These are phyloP conservation scores for Syndactyla subalaris DNA, from an alignment of 2,797 vertebrate species.

Conservation along the genomic window DNA sequence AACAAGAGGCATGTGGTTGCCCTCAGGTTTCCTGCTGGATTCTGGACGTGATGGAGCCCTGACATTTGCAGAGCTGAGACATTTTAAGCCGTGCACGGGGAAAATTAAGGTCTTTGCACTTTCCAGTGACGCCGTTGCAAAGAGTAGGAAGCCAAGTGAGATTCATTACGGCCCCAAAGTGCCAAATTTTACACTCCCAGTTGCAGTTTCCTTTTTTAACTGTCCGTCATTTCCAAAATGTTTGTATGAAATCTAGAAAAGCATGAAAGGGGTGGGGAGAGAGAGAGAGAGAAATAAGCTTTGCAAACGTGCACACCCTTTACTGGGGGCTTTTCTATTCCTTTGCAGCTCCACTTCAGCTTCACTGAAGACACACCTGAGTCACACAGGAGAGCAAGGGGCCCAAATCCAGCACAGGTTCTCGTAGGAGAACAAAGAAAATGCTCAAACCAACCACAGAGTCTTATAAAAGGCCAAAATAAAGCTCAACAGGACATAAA, in stretches of 20 bases:
- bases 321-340: background rate
- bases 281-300: background rate
- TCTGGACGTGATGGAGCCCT: background rate
- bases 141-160: background rate
- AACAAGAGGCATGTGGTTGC: background rate
- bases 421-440: background rate
- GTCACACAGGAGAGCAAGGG: too few species aligned
- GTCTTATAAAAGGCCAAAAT: background rate
- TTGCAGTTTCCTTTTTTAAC: background rate
- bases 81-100: background rate
- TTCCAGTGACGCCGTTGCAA: background rate
- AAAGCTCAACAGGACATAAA: background rate
- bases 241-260: background rate
- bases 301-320: background rate
- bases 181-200: background rate
- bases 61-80: constrained; percentile 2
- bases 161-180: background rate
- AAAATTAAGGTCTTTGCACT: constrained; percentile 22
- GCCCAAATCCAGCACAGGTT: background rate
- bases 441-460: background rate
- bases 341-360: background rate
- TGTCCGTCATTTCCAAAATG: background rate
- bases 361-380: background rate
- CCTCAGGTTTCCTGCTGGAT: background rate
- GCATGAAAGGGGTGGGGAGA: background rate